Percentiles rank a stretch among this genome's conserved stretches.
Conservation (phyloP, 2,113 vertebrate species). For the Australoheros scitulus region DNA sequence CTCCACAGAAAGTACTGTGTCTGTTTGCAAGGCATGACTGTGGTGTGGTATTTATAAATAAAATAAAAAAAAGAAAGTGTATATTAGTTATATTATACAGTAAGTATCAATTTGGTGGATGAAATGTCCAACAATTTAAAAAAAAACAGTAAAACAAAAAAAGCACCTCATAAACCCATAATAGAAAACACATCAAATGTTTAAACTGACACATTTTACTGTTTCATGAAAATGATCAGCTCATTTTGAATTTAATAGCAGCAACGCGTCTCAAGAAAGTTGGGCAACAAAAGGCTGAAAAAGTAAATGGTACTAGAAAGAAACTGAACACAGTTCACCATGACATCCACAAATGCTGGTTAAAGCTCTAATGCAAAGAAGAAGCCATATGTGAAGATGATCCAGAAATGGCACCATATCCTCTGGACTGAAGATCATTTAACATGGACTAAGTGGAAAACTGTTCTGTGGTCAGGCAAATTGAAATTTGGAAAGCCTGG, state of each 20-base stretch:
- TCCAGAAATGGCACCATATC: no score
- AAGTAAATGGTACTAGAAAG: not conserved
- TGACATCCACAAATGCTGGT: no score
- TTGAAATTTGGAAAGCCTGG: not conserved
- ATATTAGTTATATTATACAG: not conserved
- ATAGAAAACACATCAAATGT: not conserved
- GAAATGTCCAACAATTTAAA: not conserved
- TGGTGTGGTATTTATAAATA: not conserved
- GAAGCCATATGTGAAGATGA: no score
- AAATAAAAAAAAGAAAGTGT: not conserved
- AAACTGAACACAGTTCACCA: no score
- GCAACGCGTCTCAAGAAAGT: no score
- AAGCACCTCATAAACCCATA: not conserved
- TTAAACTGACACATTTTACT: not conserved
- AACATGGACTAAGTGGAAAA: not conserved
- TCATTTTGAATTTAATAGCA: no score
- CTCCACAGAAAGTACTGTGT: not conserved
- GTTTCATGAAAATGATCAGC: not conserved
- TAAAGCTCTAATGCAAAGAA: no score
- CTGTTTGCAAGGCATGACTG: not conserved
- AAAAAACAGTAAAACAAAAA: no score
- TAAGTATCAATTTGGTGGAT: not conserved
- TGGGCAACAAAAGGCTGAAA: not conserved
- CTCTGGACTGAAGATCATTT: no score
- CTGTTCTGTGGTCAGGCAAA: not conserved